phyloP scores from a whole-genome alignment of 2,797 vertebrate genomes.

The Leptoclinus maculatus region DNA sequence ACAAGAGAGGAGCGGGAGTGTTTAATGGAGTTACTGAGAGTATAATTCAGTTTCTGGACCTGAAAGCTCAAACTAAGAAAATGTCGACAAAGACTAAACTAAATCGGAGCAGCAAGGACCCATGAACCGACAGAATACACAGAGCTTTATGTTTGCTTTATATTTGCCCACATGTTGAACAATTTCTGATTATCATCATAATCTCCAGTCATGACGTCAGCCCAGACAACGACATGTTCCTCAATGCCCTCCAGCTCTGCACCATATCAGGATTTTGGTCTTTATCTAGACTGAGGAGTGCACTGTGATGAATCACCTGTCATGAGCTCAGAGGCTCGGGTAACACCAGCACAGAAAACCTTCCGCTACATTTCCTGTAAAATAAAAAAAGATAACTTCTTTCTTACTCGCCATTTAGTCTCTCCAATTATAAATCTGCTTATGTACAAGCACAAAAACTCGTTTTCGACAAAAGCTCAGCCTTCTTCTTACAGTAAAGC shows the following conservation, averaged over 20 bases:
- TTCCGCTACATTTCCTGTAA: not conserved
- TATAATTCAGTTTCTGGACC: too few species aligned
- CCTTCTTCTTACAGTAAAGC: not conserved
- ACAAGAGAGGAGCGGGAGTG: too few species aligned
- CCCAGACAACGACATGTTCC: not conserved
- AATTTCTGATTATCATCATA: not conserved
- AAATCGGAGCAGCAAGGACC: too few species aligned
- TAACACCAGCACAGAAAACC: not conserved
- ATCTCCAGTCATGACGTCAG: not conserved
- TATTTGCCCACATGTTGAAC: not conserved
- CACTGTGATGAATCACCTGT: slow-evolving; percentile 2
- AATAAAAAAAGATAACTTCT: not conserved
- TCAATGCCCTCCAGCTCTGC: not conserved
- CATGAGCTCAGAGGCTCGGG: not conserved
- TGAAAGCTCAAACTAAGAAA: too few species aligned
- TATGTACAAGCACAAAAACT: not conserved
- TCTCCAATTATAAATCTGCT: not conserved
- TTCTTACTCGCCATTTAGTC: not conserved
- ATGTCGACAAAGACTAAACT: too few species aligned
- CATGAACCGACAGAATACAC: too few species aligned
- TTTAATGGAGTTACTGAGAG: too few species aligned
- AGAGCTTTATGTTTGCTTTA: too few species aligned
- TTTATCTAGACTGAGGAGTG: not conserved
- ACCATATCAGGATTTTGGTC: not conserved
- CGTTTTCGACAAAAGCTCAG: not conserved